phyloP scores from a whole-genome alignment of 2,888 invertebrate genomes.

The Petrophora chlorosata region DNA sequence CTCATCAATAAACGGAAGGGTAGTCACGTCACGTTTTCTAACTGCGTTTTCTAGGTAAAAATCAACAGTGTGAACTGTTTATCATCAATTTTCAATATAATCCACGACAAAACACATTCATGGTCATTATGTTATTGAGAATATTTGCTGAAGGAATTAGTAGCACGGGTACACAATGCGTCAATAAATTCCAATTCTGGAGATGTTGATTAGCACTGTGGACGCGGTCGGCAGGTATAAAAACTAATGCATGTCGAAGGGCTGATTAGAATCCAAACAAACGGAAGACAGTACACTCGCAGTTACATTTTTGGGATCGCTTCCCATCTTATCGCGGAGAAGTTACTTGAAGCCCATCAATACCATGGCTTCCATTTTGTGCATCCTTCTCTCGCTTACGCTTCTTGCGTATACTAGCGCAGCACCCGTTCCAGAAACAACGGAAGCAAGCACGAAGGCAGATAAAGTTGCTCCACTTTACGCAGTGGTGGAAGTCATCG shows the following conservation, averaged over 20 bases:
- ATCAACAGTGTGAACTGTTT: constrained; percentile 49
- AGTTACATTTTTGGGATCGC: constrained; percentile 47
- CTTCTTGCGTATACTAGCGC: constrained; percentile 50
- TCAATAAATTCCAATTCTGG: constrained; percentile 70
- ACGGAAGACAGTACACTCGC: constrained; percentile 41
- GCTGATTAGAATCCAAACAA: constrained; percentile 42
- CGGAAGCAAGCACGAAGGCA: constrained; percentile 47
- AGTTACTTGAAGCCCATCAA: constrained; percentile 56
- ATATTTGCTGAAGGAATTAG: constrained; percentile 64
- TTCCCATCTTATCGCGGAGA: constrained; percentile 53
- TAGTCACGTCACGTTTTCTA: constrained; percentile 35
- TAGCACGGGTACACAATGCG: constrained; percentile 54
- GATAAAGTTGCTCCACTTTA: constrained; percentile 41
- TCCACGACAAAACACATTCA: constrained; percentile 67
- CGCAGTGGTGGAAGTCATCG: constrained; percentile 59
- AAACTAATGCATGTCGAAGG: constrained; percentile 48
- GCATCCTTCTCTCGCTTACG: constrained; percentile 60
- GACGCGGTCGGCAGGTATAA: constrained; percentile 62
- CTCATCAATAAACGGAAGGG: constrained; percentile 46
- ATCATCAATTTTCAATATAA: constrained; percentile 54
- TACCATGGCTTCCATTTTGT: constrained; percentile 62
- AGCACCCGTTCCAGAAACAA: constrained; percentile 51
- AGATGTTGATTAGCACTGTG: constrained; percentile 65
- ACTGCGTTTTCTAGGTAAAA: constrained; percentile 34
- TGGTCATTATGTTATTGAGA: constrained; percentile 76